Base-by-base conservation (phyloP, 1,140 invertebrate species). In the Drosophila mojavensis region DNA sequence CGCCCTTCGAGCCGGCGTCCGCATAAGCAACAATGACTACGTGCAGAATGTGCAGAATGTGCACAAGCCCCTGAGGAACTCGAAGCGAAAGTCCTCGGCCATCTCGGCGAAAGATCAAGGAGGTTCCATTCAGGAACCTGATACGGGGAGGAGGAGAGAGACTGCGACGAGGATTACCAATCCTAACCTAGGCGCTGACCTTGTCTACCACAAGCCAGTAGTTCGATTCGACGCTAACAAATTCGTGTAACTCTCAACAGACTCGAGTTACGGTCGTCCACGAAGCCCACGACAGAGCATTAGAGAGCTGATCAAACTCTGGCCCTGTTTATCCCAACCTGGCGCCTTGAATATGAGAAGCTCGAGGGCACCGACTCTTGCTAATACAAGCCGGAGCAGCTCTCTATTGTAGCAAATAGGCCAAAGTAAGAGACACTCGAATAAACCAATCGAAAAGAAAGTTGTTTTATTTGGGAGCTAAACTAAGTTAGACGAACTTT, bases 1-100 rank as follows among this genome's bases (percentile, higher is more conserved):
- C 10, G 67, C 67, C 6, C 9, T 17, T 2, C 41, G 41, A 2
- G 67, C 67, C 20, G 67, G 67, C 4, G 50, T 69, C 24, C 4
- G 4, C 7, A 6, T 3, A 5, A 1, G 17, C 6, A 5, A 7
- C 9, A 28, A 47, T 3, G 9, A 39, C 20, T 26, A 26, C 20
- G 0, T 11, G 36, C 17, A 36, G 11, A 1, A 36, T 13, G 0
- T 11, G 36, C 17, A 36, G 11, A 1, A 36, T 13, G 7, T 15
- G 10, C n/a, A 9, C 2, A 43, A 13, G 24, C 9, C 0, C 1
- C 7, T 41, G 3, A 30, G 45, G 41, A 9, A n/a, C 2, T 59
- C 56, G 4, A 47, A 30, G 5, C 24, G 15, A 26, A 58, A 33
- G 33, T 7, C 33, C 33, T 33, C 33, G 33, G 33, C 7, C 33